Evolutionary conservation across 2,113 vertebrate species (phyloP).

Genomic region (Illadopsis cleaveri): DNA sequence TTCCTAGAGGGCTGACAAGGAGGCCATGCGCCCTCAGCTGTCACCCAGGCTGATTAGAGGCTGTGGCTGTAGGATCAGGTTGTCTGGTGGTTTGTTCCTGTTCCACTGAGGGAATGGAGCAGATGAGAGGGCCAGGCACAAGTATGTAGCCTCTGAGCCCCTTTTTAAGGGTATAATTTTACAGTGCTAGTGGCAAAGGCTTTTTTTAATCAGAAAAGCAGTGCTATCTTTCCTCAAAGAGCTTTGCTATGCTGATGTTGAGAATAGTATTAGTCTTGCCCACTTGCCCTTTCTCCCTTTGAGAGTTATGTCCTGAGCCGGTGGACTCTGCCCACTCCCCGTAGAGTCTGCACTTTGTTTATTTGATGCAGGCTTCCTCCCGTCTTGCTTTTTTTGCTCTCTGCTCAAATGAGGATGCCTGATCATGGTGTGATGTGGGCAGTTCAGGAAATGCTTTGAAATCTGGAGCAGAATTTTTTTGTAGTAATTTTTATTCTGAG

Average conservation of each 20-base stretch:
- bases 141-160: rapidly evolving
- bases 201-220: neutral
- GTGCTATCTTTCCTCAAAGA: neutral
- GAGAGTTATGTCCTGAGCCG: neutral
- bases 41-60: neutral
- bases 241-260: neutral
- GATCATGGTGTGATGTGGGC: neutral
- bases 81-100: neutral
- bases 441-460: neutral
- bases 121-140: neutral
- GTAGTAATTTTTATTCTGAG: neutral
- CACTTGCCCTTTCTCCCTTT: neutral
- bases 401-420: neutral
- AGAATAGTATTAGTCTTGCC: neutral
- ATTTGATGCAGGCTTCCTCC: neutral
- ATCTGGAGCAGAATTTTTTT: neutral
- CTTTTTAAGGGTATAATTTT: neutral
- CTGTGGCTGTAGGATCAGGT: neutral
- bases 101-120: neutral
- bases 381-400: neutral
- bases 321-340: neutral
- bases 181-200: neutral
- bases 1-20: neutral
- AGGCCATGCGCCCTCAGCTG: rapidly evolving
- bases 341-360: rapidly evolving